Evolutionary conservation across 2,113 vertebrate species (phyloP).

Genomic region (Picathartes gymnocephalus): DNA sequence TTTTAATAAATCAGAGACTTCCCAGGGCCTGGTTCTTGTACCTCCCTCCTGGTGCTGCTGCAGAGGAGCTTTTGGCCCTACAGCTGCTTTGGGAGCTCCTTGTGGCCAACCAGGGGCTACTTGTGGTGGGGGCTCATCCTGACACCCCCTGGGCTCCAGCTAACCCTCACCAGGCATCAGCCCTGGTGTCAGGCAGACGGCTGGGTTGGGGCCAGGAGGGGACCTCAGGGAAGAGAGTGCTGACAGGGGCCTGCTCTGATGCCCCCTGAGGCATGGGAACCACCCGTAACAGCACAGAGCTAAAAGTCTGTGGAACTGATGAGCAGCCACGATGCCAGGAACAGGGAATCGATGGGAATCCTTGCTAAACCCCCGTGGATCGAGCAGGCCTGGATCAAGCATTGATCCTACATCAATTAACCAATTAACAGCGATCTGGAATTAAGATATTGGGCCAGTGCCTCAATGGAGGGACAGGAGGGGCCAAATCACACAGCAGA

Average conservation of each 20-base stretch:
- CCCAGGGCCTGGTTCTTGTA: not conserved
- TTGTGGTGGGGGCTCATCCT: not conserved
- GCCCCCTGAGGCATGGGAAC: accelerated
- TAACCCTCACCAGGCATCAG: not conserved
- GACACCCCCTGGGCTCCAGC: not conserved
- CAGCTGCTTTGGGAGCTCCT: not conserved
- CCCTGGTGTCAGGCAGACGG: no score
- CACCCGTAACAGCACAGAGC: accelerated
- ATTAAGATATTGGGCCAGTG: not conserved
- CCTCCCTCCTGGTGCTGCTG: not conserved
- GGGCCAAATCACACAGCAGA: not conserved
- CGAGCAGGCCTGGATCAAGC: not conserved
- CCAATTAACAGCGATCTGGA: not conserved
- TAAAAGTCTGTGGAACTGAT: not conserved
- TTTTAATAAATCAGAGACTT: slow-evolving; percentile 54
- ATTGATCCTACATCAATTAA: not conserved
- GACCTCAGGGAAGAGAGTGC: accelerated
- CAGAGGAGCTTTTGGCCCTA: not conserved
- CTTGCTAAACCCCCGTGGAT: not conserved
- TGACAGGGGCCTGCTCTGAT: not conserved
- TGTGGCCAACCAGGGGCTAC: not conserved
- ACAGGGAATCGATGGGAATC: not conserved
- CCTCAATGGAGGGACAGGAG: not conserved
- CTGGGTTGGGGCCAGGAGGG: not conserved
- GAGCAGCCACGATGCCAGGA: not conserved